phyloP scores from a whole-genome alignment of 2,113 vertebrate genomes.

The Lonchura striata region DNA sequence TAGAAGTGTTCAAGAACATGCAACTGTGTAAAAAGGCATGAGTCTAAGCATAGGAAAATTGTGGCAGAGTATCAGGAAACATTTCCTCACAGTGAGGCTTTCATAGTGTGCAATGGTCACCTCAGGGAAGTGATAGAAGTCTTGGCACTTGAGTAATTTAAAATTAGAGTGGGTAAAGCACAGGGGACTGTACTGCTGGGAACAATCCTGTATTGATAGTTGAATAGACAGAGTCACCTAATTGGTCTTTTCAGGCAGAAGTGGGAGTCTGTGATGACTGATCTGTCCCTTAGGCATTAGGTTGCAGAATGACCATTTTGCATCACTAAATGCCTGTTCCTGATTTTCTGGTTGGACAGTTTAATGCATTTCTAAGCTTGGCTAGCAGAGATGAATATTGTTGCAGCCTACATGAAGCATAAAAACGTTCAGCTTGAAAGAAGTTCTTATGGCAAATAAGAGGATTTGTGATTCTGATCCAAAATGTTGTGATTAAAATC shows the following conservation, averaged over 20 bases:
- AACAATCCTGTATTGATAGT: slow-evolving; percentile 64
- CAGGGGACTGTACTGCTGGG: slow-evolving; percentile 62
- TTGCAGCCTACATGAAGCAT: slow-evolving; percentile 49
- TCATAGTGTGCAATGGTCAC: slow-evolving; percentile 45
- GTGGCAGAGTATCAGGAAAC: slow-evolving; percentile 48
- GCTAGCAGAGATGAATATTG: slow-evolving; percentile 63
- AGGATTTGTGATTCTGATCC: slow-evolving; percentile 56
- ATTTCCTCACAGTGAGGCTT: slow-evolving; percentile 42
- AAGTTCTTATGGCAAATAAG: slow-evolving; percentile 30
- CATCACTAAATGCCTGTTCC: slow-evolving; percentile 66
- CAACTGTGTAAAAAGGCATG: not conserved
- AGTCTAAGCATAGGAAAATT: slow-evolving; percentile 10
- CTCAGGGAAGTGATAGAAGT: slow-evolving; percentile 60
- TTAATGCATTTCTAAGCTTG: slow-evolving; percentile 67
- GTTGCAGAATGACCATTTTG: slow-evolving; percentile 64
- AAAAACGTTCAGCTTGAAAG: slow-evolving; percentile 52
- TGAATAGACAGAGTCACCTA: slow-evolving; percentile 62
- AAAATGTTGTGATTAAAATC: slow-evolving; percentile 55
- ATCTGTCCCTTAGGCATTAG: slow-evolving; percentile 63
- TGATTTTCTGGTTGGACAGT: slow-evolving; percentile 66
- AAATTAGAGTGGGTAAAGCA: slow-evolving; percentile 63
- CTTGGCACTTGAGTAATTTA: slow-evolving; percentile 69
- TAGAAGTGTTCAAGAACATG: not conserved
- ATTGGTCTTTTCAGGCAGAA: slow-evolving; percentile 68
- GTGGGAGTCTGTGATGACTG: slow-evolving; percentile 59